These are phyloP conservation scores for Clunio marinus DNA, from an alignment of 2,888 invertebrate genomes.

Conservation along the genomic window DNA sequence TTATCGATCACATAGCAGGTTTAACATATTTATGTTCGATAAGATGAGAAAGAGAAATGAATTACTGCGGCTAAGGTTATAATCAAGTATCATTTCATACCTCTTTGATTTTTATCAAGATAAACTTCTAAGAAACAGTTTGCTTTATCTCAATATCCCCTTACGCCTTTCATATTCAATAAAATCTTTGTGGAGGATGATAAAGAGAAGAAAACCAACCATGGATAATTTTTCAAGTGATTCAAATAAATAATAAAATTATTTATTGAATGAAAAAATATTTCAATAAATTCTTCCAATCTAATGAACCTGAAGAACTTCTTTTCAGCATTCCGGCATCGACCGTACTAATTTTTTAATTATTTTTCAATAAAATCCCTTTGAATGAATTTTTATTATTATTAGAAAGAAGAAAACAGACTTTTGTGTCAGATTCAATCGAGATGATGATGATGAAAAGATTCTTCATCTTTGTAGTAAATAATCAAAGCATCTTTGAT, in stretches of 20 bases:
- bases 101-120: neutral
- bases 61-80: neutral
- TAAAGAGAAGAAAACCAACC: slow-evolving; percentile 21
- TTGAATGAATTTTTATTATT: too few relatives aligned
- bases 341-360: slow-evolving; percentile 37
- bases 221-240: slow-evolving; percentile 18
- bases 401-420: too few relatives aligned
- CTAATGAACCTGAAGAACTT: neutral
- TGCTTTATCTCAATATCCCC: neutral
- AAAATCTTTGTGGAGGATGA: neutral
- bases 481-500: neutral
- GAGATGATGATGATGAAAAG: neutral
- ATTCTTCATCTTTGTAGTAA: neutral
- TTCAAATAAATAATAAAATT: neutral
- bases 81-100: slow-evolving; percentile 4
- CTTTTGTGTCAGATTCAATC: too few relatives aligned
- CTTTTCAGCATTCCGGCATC: slow-evolving; percentile 14
- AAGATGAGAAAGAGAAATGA: slow-evolving; percentile 14
- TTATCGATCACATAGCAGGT: slow-evolving; percentile 3
- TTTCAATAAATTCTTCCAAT: neutral
- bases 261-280: neutral
- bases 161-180: neutral
- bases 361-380: slow-evolving; percentile 33
- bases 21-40: neutral
- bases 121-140: neutral